Evolutionary conservation across 2,797 vertebrate genomes (phyloP).

Genomic region (Micropoecilia bifurca): DNA sequence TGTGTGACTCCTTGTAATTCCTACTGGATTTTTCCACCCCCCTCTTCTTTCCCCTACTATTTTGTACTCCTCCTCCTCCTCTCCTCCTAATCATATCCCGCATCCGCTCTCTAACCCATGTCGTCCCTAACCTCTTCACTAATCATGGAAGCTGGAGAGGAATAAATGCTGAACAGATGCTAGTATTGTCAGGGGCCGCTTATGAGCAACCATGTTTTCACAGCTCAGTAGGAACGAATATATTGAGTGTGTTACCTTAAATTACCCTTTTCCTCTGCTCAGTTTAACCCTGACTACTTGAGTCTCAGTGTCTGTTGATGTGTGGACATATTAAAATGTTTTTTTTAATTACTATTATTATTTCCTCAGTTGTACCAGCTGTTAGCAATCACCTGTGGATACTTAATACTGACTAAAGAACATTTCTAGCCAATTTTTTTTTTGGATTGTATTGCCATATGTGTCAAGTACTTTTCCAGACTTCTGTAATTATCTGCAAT

Average conservation of each 20-base stretch:
- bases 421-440: neutral
- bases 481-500: neutral
- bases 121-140: constrained; percentile 64
- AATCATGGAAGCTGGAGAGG: constrained; percentile 65
- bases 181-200: constrained; percentile 56
- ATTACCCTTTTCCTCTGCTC: constrained; percentile 22
- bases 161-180: constrained; percentile 65
- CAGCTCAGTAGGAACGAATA: constrained; percentile 39
- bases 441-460: neutral
- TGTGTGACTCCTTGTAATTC: constrained; percentile 27
- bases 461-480: neutral
- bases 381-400: neutral
- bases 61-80: constrained; percentile 57
- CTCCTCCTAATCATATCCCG: constrained; percentile 59
- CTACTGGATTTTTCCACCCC: constrained; percentile 13
- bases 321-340: neutral
- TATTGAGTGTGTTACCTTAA: constrained; percentile 31
- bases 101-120: constrained; percentile 62
- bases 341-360: neutral
- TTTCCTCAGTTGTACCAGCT: neutral
- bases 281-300: constrained; percentile 15
- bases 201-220: constrained; percentile 43
- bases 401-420: neutral
- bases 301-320: neutral
- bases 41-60: constrained; percentile 9